These are phyloP conservation scores for Pygoscelis adeliae DNA, from an alignment of 2,113 vertebrate species.

Conservation along the genomic window DNA sequence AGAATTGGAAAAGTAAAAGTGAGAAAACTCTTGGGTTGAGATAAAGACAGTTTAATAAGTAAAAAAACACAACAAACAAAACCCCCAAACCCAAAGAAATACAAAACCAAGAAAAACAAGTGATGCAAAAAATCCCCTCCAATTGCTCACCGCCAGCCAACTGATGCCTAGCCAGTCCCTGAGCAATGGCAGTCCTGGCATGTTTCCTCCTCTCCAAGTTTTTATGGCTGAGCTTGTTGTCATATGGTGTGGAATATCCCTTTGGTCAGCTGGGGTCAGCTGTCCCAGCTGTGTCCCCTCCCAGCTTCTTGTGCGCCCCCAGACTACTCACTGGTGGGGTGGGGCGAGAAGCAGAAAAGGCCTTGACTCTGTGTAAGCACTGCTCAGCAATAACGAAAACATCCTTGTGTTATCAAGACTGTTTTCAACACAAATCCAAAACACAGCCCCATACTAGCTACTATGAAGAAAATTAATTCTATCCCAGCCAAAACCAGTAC, in stretches of 20 bases:
- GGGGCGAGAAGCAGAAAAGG: neutral
- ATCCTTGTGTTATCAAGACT: fast-evolving
- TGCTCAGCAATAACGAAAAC: neutral
- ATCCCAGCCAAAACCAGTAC: neutral
- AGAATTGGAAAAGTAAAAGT: neutral
- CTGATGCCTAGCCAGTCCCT: neutral
- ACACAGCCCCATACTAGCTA: fast-evolving
- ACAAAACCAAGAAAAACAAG: neutral
- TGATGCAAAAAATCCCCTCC: fast-evolving
- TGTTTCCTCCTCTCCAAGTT: neutral
- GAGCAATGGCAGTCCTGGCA: neutral
- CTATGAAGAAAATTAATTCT: neutral
- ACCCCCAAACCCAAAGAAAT: neutral
- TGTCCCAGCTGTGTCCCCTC: neutral
- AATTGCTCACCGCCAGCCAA: neutral
- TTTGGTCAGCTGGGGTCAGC: fast-evolving
- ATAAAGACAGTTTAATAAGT: neutral
- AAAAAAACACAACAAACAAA: neutral
- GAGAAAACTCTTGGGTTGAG: neutral
- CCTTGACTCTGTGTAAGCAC: neutral
- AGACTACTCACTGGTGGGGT: fast-evolving
- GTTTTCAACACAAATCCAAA: neutral
- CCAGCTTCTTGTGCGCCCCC: no score
- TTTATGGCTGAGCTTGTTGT: neutral
- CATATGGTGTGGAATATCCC: neutral